Evolutionary conservation across 2,797 vertebrate species (phyloP).

Genomic region (Halcyon badia): DNA sequence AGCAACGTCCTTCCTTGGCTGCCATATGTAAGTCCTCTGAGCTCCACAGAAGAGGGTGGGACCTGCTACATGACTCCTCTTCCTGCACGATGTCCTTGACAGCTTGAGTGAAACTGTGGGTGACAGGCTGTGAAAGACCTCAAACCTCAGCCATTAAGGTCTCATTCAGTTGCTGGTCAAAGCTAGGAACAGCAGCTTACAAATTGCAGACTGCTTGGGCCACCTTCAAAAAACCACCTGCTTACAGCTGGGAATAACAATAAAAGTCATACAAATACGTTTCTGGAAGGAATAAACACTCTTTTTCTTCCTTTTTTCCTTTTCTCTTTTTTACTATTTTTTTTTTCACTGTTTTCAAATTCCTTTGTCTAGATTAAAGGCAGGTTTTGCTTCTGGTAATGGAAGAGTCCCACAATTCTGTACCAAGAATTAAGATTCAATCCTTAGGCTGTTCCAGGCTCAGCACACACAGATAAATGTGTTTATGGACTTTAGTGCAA

Average conservation of each 20-base stretch:
- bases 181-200: background rate
- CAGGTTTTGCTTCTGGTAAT: background rate
- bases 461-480: background rate
- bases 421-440: background rate
- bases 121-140: background rate
- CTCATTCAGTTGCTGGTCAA: background rate
- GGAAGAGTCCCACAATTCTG: background rate
- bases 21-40: background rate
- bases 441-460: background rate
- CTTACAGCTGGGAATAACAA: background rate
- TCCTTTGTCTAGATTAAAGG: background rate
- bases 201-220: background rate
- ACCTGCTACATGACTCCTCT: background rate
- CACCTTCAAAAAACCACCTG: background rate
- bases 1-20: background rate
- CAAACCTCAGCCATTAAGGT: background rate
- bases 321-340: background rate
- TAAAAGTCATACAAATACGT: background rate
- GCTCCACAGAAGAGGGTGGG: background rate
- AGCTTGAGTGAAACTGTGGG: background rate
- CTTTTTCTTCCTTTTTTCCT: accelerated
- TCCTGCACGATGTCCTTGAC: background rate
- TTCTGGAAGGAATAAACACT: background rate
- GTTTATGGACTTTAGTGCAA: background rate
- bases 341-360: background rate